phyloP scores from a whole-genome alignment of 2,113 vertebrate species.

The Kryptolebias marmoratus region DNA sequence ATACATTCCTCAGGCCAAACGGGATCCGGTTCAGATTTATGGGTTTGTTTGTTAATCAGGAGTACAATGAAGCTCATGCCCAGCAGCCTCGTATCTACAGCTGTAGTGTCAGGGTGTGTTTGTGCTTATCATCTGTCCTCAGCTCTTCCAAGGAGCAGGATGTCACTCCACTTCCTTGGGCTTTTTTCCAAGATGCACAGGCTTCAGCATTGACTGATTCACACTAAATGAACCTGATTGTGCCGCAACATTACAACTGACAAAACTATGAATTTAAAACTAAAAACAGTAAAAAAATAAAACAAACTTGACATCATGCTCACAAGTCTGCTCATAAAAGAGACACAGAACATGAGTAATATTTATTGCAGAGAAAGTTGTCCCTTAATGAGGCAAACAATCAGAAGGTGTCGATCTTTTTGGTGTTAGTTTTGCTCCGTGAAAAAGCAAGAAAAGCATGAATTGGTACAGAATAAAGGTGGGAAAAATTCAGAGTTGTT shows the following conservation, averaged over 20 bases:
- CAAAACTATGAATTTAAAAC: not conserved
- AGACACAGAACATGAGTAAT: not conserved
- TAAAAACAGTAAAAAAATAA: conserved; percentile 13
- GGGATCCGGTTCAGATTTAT: conserved; percentile 17
- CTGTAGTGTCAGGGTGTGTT: conserved; percentile 35
- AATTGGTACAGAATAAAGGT: no score
- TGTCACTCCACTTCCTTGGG: conserved; percentile 42
- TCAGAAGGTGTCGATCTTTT: not conserved
- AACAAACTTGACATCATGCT: conserved; percentile 12
- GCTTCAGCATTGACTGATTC: conserved; percentile 31
- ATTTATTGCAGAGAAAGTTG: not conserved
- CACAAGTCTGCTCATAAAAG: not conserved
- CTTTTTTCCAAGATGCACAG: conserved; percentile 5
- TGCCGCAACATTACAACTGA: not conserved
- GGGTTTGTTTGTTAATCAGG: conserved; percentile 30
- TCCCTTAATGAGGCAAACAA: conserved; percentile 28
- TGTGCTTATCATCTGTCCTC: conserved; percentile 51
- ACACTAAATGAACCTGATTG: conserved; percentile 26
- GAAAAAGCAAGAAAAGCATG: not conserved
- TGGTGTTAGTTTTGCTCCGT: not conserved
- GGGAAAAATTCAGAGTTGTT: not conserved
- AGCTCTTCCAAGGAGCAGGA: conserved; percentile 42
- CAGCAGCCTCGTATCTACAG: conserved; percentile 42
- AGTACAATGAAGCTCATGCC: conserved; percentile 28
- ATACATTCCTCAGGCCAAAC: not conserved